These are phyloP conservation scores for Globodera ellingtonae DNA, from an alignment of 1,140 invertebrate genomes.

Conservation along the genomic window DNA sequence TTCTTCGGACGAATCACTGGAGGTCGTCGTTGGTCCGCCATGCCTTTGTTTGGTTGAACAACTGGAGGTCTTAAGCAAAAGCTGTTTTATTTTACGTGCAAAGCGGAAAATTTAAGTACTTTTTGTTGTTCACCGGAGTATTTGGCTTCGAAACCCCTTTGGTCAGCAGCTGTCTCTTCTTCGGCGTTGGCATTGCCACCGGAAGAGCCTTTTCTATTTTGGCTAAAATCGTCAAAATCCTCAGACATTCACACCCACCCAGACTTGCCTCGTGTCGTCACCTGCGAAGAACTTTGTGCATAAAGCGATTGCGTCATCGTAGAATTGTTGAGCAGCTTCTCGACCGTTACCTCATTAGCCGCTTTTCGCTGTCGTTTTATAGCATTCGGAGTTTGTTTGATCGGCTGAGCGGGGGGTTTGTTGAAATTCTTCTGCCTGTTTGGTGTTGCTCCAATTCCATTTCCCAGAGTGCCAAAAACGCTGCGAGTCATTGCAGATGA, in stretches of 20 bases:
- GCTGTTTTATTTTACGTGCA: neutral
- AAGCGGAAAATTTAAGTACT: neutral
- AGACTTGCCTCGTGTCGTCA: neutral
- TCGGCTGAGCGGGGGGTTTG: neutral
- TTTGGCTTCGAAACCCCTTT: neutral
- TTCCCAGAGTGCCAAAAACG: constrained; percentile 25
- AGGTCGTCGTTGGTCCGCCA: neutral
- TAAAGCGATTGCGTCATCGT: constrained; percentile 43
- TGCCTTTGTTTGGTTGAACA: neutral
- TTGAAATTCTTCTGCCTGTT: neutral
- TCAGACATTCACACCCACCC: too few relatives aligned
- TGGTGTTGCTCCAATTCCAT: neutral
- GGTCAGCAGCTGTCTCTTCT: neutral
- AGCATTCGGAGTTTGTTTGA: constrained; percentile 16
- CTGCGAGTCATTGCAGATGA: constrained; percentile 31
- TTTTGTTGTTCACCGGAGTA: constrained; percentile 6
- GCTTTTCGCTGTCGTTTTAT: constrained; percentile 16
- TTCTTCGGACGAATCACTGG: constrained; percentile 11
- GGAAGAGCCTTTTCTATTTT: too few relatives aligned
- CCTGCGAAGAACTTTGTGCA: neutral
- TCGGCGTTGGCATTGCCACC: too few relatives aligned
- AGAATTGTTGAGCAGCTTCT: neutral
- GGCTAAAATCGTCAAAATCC: neutral
- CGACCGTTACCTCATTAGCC: neutral
- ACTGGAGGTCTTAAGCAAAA: neutral